Evolutionary conservation across 2,113 vertebrate genomes (phyloP).

Genomic region (Gymnogyps californianus): DNA sequence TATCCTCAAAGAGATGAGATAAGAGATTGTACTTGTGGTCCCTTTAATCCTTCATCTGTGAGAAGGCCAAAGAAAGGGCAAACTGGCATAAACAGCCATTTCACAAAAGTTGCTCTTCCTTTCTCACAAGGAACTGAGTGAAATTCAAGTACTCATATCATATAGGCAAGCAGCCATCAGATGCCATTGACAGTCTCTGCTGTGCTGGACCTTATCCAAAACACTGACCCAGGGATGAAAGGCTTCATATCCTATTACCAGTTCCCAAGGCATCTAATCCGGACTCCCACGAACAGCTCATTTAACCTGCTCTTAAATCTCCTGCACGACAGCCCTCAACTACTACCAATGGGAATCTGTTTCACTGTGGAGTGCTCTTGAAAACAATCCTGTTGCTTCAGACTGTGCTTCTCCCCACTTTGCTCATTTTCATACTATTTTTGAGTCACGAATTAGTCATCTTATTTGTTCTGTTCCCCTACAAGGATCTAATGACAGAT

Average conservation of each 20-base stretch:
- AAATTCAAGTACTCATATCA: not conserved
- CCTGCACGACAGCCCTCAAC: not conserved
- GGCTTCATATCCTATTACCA: constrained; percentile 35
- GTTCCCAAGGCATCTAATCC: constrained; percentile 29
- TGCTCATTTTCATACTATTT: not conserved
- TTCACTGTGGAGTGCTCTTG: not conserved
- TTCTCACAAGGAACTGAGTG: not conserved
- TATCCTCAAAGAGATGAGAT: not conserved
- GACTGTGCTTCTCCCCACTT: not conserved
- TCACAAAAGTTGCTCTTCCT: not conserved
- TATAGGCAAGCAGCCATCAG: not conserved
- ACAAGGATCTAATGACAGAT: not conserved
- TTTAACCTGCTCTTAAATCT: not conserved
- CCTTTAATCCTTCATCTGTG: not conserved
- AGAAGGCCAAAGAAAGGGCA: constrained; percentile 18
- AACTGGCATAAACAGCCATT: not conserved
- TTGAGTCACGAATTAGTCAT: not conserved
- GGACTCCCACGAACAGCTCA: not conserved
- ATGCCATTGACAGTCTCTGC: not conserved
- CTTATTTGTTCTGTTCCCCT: not conserved
- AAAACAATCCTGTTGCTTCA: not conserved
- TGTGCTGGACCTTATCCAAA: not conserved
- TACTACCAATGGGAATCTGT: not conserved
- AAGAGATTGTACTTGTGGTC: not conserved
- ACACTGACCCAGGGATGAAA: not conserved